A percentile compares a stretch with the other conserved stretches of the same genome.
These are phyloP conservation scores for Canis aureus DNA, from an alignment of 2,113 vertebrate species.

Conservation along the genomic window DNA sequence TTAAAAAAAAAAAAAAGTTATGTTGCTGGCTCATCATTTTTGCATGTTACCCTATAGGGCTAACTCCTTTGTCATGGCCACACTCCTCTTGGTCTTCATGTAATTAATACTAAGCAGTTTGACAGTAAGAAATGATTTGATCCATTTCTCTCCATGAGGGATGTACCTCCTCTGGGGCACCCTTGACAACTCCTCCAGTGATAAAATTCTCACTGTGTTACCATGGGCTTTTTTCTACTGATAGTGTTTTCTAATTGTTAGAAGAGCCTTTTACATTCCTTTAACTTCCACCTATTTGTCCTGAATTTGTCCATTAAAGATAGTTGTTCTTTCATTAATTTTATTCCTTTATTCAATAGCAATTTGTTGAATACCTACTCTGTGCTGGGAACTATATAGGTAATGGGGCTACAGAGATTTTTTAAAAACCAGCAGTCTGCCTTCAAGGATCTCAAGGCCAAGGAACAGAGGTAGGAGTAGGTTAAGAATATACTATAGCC, in stretches of 20 bases:
- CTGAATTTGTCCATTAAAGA: constrained; percentile 12
- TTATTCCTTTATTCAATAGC: neutral
- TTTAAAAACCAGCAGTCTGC: neutral
- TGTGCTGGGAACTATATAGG: neutral
- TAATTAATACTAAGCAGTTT: neutral
- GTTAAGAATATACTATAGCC: constrained; percentile 29
- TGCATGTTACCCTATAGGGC: neutral
- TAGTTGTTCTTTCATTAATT: neutral
- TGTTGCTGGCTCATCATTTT: constrained; percentile 30
- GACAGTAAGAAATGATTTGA: neutral
- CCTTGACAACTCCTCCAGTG: neutral
- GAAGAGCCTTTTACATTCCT: neutral
- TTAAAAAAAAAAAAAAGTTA: neutral
- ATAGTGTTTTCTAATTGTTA: neutral
- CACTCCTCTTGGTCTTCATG: neutral
- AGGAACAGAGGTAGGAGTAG: neutral
- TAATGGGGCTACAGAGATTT: neutral
- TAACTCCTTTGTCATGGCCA: neutral
- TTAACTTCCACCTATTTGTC: neutral
- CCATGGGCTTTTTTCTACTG: neutral
- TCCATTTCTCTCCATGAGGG: neutral
- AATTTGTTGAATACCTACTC: neutral
- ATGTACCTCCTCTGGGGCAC: neutral
- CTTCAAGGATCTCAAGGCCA: neutral
- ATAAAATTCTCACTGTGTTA: neutral